phyloP scores from a whole-genome alignment of 2,888 invertebrate species.

The Drosophila incognita region DNA sequence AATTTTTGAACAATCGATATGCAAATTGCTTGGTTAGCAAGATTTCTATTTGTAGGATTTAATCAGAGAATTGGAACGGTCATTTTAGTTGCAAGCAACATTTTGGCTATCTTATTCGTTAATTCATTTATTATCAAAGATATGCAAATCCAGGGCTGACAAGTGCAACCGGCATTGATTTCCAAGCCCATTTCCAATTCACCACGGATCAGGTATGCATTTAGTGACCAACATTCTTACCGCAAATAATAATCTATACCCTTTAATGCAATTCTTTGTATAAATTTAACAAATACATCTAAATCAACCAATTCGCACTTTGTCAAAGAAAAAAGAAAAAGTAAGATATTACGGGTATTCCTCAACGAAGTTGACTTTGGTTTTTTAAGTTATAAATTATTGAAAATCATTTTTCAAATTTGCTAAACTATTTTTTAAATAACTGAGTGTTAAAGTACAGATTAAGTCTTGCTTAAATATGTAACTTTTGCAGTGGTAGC shows the following conservation, averaged over 20 bases:
- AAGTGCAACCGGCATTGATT: constrained; percentile 43
- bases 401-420: background rate
- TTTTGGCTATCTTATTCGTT: background rate
- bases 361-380: background rate
- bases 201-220: constrained; percentile 50
- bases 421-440: background rate
- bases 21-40: background rate
- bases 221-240: background rate
- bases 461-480: background rate
- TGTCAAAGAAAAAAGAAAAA: too few species aligned
- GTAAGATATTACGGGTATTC: background rate
- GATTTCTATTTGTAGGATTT: constrained; percentile 3
- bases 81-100: background rate
- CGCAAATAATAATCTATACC: background rate
- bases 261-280: background rate
- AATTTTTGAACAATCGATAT: background rate
- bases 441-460: background rate
- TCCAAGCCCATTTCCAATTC: constrained; percentile 51
- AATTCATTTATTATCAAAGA: constrained; percentile 5
- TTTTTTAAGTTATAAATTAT: background rate
- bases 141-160: constrained; percentile 10
- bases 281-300: background rate
- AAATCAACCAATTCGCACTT: too few species aligned
- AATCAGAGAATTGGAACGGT: background rate
- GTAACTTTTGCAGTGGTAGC: background rate